Evolutionary conservation across 2,797 vertebrate genomes (phyloP).

Genomic region (Notamacropus eugenii): DNA sequence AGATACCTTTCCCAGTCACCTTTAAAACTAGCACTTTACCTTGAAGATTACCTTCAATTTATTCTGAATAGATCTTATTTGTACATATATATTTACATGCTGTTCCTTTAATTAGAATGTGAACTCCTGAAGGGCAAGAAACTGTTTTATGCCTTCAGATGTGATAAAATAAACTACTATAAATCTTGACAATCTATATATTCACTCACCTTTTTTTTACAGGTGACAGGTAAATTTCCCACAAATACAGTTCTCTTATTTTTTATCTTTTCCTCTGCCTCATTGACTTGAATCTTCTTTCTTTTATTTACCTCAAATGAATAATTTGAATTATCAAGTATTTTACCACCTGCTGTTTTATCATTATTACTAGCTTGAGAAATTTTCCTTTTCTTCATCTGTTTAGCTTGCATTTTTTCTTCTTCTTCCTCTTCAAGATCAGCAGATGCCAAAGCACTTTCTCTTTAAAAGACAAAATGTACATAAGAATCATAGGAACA

Average conservation of each 20-base stretch:
- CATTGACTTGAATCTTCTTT: slow-evolving; percentile 75
- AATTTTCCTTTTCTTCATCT: slow-evolving; percentile 74
- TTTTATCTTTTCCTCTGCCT: slow-evolving; percentile 85
- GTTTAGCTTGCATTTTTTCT: slow-evolving; percentile 69
- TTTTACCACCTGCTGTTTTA: slow-evolving; percentile 28
- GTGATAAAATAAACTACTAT: neutral
- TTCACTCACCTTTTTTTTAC: slow-evolving; percentile 88
- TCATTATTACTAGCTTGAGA: neutral
- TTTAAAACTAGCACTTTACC: neutral
- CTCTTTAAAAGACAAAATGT: slow-evolving; percentile 83
- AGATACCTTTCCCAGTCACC: neutral
- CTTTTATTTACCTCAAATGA: slow-evolving; percentile 69
- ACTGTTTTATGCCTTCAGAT: neutral
- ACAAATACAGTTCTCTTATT: slow-evolving; percentile 93
- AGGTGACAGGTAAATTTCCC: slow-evolving; percentile 92
- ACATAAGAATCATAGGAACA: neutral
- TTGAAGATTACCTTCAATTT: neutral
- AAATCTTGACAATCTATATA: neutral
- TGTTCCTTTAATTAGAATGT: neutral
- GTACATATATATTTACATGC: neutral
- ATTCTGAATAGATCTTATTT: neutral
- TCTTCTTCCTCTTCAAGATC: slow-evolving; percentile 86
- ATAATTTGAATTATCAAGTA: slow-evolving; percentile 34
- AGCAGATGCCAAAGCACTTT: slow-evolving; percentile 86
- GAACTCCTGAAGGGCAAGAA: neutral